A percentile compares a stretch with the other conserved stretches of the same genome.
Evolutionary conservation across 2,888 invertebrate species (phyloP).

Genomic region (Athalia cordata): DNA sequence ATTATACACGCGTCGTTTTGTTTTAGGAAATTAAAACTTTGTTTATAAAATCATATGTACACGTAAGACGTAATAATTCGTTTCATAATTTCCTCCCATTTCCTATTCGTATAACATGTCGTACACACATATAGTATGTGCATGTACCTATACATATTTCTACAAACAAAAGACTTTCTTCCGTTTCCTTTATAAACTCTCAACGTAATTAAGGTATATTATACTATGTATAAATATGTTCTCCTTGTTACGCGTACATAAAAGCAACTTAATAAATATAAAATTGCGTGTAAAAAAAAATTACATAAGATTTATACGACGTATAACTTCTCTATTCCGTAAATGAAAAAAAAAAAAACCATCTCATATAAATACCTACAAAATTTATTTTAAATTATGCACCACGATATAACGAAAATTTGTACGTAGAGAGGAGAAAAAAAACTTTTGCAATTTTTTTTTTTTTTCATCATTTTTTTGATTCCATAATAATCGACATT

Average conservation of each 20-base stretch:
- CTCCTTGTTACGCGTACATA: neutral
- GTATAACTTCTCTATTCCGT: neutral
- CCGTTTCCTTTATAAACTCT: conserved; percentile 25
- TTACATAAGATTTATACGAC: neutral
- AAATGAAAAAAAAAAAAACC: neutral
- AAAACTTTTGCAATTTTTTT: too few species aligned
- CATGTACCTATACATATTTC: conserved; percentile 8
- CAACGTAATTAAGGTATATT: neutral
- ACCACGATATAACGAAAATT: too few species aligned
- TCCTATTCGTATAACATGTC: neutral
- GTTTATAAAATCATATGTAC: neutral
- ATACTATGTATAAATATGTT: neutral
- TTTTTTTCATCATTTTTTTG: too few species aligned
- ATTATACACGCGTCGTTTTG: neutral
- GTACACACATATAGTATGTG: too few species aligned
- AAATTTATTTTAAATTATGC: too few species aligned
- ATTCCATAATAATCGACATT: too few species aligned
- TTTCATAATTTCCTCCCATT: conserved; percentile 4
- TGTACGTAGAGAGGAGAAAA: too few species aligned
- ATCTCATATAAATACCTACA: neutral
- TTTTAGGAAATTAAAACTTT: too few species aligned
- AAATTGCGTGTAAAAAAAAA: neutral
- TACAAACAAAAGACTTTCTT: conserved; percentile 12
- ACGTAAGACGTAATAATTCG: neutral
- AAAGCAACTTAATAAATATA: neutral